Conservation (phyloP, 2,113 vertebrate species). For the Prionailurus bengalensis region DNA sequence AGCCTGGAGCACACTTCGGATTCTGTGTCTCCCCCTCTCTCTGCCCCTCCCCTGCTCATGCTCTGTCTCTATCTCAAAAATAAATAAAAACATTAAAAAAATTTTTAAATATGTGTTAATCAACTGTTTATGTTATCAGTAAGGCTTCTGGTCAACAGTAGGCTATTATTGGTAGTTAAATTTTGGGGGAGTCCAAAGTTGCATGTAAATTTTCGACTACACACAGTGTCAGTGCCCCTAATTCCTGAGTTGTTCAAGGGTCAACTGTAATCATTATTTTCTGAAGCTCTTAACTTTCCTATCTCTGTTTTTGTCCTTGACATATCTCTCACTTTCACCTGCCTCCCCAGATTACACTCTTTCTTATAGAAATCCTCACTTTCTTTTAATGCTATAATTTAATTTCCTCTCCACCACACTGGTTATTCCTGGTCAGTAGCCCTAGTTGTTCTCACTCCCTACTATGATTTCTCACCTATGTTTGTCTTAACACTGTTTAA, state of each 20-base stretch:
- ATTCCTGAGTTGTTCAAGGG: background rate
- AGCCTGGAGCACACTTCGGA: too few relatives aligned
- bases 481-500: background rate
- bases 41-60: too few relatives aligned
- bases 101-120: background rate
- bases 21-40: too few relatives aligned
- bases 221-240: background rate
- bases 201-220: background rate
- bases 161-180: background rate
- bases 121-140: background rate
- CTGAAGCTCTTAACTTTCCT: background rate
- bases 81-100: too few relatives aligned
- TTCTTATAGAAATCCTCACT: background rate
- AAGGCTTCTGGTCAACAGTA: background rate
- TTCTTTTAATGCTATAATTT: background rate
- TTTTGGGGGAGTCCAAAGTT: background rate
- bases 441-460: background rate
- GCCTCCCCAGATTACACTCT: background rate
- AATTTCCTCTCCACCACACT: background rate
- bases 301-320: background rate
- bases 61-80: too few relatives aligned
- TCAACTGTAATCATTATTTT: background rate
- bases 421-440: background rate
- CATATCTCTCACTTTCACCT: background rate
- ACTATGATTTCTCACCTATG: conserved; percentile 6